Evolutionary conservation across 2,888 invertebrate genomes (phyloP).

Genomic region (Cistogaster globosa): DNA sequence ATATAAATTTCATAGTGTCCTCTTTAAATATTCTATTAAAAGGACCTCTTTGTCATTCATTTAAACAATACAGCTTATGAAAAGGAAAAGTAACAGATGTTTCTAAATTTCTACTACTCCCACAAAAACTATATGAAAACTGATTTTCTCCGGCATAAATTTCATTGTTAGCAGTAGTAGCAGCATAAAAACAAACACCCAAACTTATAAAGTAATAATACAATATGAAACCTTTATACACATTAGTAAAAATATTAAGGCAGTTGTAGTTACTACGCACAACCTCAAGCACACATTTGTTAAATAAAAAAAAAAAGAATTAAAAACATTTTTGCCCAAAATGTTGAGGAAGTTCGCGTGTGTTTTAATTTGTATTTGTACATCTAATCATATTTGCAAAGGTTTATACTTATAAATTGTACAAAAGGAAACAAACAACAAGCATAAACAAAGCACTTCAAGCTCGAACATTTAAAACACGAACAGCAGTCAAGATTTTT

Average conservation of each 20-base stretch:
- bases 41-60: slow-evolving; percentile 57
- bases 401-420: slow-evolving; percentile 51
- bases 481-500: slow-evolving; percentile 17
- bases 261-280: not conserved
- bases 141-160: slow-evolving; percentile 10
- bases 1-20: slow-evolving; percentile 67
- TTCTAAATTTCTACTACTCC: slow-evolving; percentile 39
- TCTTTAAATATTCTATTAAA: slow-evolving; percentile 66
- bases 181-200: slow-evolving; percentile 12
- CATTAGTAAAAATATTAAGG: not conserved
- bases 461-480: slow-evolving; percentile 14
- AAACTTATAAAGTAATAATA: slow-evolving; percentile 40
- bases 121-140: slow-evolving; percentile 20
- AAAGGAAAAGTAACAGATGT: slow-evolving; percentile 65
- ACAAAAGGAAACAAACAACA: slow-evolving; percentile 50
- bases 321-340: slow-evolving; percentile 18
- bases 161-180: slow-evolving; percentile 11
- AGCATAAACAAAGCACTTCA: slow-evolving; percentile 27
- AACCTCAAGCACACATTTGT: slow-evolving; percentile 29
- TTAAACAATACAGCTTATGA: slow-evolving; percentile 39
- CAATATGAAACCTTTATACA: slow-evolving; percentile 36
- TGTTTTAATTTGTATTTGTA: slow-evolving; percentile 53
- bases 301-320: slow-evolving; percentile 31
- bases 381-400: slow-evolving; percentile 68
- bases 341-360: slow-evolving; percentile 3